Evolutionary conservation across 2,888 invertebrate species (phyloP), one percentile per base, ranked within the genome.

Genomic region (Chrysina gloriosa): DNA sequence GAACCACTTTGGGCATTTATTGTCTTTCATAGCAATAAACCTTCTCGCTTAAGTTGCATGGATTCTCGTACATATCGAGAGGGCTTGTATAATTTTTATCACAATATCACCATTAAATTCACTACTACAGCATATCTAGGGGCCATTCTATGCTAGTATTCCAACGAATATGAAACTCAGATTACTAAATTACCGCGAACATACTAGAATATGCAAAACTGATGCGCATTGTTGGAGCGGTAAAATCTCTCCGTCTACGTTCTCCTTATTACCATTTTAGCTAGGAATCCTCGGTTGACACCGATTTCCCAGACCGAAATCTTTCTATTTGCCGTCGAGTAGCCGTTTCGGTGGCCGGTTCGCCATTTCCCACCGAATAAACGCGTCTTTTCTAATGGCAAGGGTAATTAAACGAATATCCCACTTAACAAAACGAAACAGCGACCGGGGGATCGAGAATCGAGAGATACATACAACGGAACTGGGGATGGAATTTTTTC

Each of bases 241-340:
- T 23, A 47, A 47, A 47, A 21, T 47, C 47, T 23, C 21, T n/a
- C 23, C n/a, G 47, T 47, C 23, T 23, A n/a, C 23, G 21, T 47
- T 47, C 47, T 23, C 23, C 21, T 47, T 21, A 47, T 47, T 23
- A 21, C 47, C 19, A 47, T 21, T n/a, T 23, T n/a, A 21, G 47
- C 7, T n/a, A 47, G 21, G n/a, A 47, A 23, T 19, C 47, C 47
- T 19, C 7, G 23, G 23, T 23, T 21, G 47, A 47, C 47, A n/a
- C 23, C 19, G 9, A 47, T 47, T 19, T 21, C 21, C 21, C 9
- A 47, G 21, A 47, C 47, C 23, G 47, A n/a, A 47, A 23, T 47
- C 47, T 7, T 21, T 47, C 9, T 47, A 47, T n/a, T 47, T 47
- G 36, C 9, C n/a, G 47, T 7, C 9, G 47, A 6, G 47, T 23